Evolutionary conservation across 2,888 invertebrate genomes (phyloP).

Genomic region (Scrobipalpa costella): DNA sequence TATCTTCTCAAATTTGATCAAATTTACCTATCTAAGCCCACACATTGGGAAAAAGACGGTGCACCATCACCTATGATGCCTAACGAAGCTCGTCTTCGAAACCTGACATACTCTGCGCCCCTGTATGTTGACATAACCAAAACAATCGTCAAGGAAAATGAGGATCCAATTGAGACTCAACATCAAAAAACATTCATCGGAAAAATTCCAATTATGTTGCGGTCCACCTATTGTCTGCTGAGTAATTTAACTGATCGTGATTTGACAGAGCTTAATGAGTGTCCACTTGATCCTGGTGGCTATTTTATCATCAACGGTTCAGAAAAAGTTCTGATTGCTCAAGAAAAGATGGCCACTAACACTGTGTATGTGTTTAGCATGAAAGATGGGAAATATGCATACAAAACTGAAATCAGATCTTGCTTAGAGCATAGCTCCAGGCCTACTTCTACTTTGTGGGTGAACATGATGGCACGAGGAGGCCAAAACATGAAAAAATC

Average conservation of each 20-base stretch:
- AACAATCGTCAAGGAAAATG: slow-evolving; percentile 94
- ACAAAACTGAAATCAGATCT: slow-evolving; percentile 98
- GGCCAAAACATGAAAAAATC: slow-evolving; percentile 99
- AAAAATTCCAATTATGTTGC: slow-evolving; percentile 99
- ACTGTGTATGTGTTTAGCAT: slow-evolving; percentile 99
- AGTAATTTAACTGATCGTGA: slow-evolving; percentile 98
- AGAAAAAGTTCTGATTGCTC: slow-evolving; percentile 98
- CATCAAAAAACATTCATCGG: slow-evolving; percentile 89
- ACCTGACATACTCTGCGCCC: slow-evolving; percentile 98
- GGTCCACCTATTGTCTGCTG: slow-evolving; percentile 97
- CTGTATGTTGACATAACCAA: slow-evolving; percentile 99
- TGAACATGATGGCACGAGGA: slow-evolving; percentile 99
- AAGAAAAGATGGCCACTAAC: slow-evolving; percentile 99
- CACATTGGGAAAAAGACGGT: slow-evolving; percentile 99
- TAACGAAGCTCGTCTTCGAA: slow-evolving; percentile 98
- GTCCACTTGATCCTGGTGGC: slow-evolving; percentile 99
- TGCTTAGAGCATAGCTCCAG: slow-evolving; percentile 86
- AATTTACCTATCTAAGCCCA: slow-evolving; percentile 99
- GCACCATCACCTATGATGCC: slow-evolving; percentile 99
- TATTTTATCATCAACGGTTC: slow-evolving; percentile 99
- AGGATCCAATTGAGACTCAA: slow-evolving; percentile 92
- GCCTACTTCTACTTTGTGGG: slow-evolving; percentile 98
- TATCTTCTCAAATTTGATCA: slow-evolving; percentile 99
- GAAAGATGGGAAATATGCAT: slow-evolving; percentile 99
- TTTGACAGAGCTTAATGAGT: slow-evolving; percentile 99